These are phyloP conservation scores for Ceyx cyanopectus DNA, from an alignment of 2,113 vertebrate genomes.

Conservation along the genomic window DNA sequence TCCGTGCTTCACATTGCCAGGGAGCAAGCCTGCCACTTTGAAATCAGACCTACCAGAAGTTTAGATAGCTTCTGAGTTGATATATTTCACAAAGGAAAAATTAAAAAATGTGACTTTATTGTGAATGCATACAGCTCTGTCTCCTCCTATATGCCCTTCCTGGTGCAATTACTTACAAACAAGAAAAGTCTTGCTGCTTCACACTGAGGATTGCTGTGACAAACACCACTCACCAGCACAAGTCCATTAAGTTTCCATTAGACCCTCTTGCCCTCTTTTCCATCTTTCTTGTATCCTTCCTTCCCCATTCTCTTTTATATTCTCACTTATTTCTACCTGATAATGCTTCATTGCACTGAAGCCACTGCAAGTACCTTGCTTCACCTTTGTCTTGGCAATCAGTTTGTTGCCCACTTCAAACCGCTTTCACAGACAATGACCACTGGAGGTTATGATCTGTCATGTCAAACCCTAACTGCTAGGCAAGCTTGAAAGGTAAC, in stretches of 20 bases:
- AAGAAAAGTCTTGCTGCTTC: conserved; percentile 27
- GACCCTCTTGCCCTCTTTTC: conserved; percentile 55
- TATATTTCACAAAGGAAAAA: neutral
- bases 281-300: conserved; percentile 50
- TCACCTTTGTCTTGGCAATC: conserved; percentile 8
- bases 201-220: conserved; percentile 27
- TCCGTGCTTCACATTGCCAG: neutral
- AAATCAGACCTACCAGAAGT: neutral
- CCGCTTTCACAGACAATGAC: neutral
- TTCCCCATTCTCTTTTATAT: neutral
- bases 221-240: conserved; percentile 14
- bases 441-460: neutral
- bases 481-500: neutral
- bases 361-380: neutral
- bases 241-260: conserved; percentile 64
- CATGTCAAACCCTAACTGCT: neutral
- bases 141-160: neutral
- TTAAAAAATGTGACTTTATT: neutral
- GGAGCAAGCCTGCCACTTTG: neutral
- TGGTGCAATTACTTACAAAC: neutral
- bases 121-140: neutral
- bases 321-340: conserved; percentile 32
- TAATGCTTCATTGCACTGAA: conserved; percentile 19
- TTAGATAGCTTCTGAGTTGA: neutral
- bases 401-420: conserved; percentile 23